phyloP scores from a whole-genome alignment of 2,113 vertebrate species.

The Calidris pygmaea region DNA sequence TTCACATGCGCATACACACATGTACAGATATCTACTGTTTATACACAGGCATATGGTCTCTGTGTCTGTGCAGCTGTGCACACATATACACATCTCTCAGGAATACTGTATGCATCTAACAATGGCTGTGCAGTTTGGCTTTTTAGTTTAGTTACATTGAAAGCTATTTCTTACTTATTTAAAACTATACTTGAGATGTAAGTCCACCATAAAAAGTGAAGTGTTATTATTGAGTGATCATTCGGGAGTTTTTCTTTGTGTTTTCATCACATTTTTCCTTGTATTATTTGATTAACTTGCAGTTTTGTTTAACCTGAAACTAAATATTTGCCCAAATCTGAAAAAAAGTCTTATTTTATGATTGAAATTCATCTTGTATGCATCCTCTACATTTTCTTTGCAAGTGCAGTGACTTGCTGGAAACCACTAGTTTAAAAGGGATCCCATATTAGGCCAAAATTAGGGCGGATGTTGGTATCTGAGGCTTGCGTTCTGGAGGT shows the following conservation, averaged over 20 bases:
- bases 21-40: neutral
- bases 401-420: neutral
- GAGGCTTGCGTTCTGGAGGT: neutral
- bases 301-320: neutral
- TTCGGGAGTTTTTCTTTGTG: neutral
- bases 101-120: neutral
- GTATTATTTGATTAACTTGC: neutral
- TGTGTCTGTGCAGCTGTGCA: constrained; percentile 50
- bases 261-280: neutral
- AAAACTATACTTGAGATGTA: neutral
- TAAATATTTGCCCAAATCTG: neutral
- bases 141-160: neutral
- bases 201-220: neutral
- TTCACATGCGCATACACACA: neutral
- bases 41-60: constrained; percentile 26
- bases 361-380: neutral
- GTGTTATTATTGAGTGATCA: neutral
- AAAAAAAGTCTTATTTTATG: neutral
- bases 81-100: constrained; percentile 20
- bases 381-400: neutral
- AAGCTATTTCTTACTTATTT: neutral
- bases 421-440: neutral
- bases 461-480: neutral
- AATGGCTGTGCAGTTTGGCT: neutral
- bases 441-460: neutral